A percentile compares a stretch with the other conserved stretches of the same genome.
Evolutionary conservation across 2,888 invertebrate genomes (phyloP).

Genomic region (Odontocerum albicorne): DNA sequence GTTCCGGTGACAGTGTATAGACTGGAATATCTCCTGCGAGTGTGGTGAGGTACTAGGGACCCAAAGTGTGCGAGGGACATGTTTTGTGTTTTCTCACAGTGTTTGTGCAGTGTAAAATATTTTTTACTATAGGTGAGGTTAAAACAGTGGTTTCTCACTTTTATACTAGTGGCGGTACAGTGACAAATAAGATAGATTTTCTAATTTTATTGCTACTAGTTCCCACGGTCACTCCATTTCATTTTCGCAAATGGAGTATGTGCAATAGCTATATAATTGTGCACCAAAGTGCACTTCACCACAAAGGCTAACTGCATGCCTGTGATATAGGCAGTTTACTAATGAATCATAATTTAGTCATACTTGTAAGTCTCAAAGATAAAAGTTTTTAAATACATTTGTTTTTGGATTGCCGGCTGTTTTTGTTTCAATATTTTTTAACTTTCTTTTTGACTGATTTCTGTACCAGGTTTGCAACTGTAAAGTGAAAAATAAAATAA

Average conservation of each 20-base stretch:
- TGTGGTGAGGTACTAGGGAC: conserved; percentile 11
- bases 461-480: conserved; percentile 24
- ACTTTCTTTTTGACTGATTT: conserved; percentile 20
- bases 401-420: neutral
- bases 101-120: conserved; percentile 32
- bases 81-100: conserved; percentile 23
- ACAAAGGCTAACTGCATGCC: too few species aligned
- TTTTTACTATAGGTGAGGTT: conserved; percentile 19
- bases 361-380: conserved; percentile 17
- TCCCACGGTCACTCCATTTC: conserved; percentile 21
- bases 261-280: too few species aligned
- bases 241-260: conserved; percentile 31
- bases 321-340: neutral
- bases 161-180: conserved; percentile 24
- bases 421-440: conserved; percentile 9
- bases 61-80: conserved; percentile 19
- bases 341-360: conserved; percentile 7
- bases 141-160: conserved; percentile 26
- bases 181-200: neutral
- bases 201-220: conserved; percentile 8
- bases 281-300: too few species aligned
- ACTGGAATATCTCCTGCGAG: conserved; percentile 30
- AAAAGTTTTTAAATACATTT: too few species aligned
- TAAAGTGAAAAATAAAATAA: conserved; percentile 25
- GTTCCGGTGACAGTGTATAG: conserved; percentile 16